Conservation (phyloP, 2,797 vertebrate genomes). For the Crocidura indochinensis region DNA sequence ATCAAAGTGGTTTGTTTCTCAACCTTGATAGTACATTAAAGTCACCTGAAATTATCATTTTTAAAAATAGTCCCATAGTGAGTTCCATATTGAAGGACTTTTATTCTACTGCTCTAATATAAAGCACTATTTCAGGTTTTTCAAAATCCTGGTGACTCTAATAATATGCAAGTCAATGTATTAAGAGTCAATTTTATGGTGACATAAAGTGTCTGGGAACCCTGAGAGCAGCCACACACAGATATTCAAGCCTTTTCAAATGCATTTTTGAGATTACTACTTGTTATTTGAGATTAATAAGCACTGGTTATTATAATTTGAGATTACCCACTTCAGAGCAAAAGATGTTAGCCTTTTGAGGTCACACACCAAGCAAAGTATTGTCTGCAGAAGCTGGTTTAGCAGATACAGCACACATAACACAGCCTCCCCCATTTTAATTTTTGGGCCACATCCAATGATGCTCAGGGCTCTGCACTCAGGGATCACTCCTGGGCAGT, state of each 20-base stretch:
- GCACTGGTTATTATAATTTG: too few relatives aligned
- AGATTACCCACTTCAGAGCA: slow-evolving; percentile 14
- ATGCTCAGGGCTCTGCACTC: too few relatives aligned
- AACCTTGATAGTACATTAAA: neutral
- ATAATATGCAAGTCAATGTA: neutral
- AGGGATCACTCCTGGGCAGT: too few relatives aligned
- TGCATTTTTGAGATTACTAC: neutral
- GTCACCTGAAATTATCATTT: slow-evolving; percentile 8
- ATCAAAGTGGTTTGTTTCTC: slow-evolving; percentile 35
- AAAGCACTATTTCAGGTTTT: neutral
- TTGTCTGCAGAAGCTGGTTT: neutral
- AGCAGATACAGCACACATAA: too few relatives aligned
- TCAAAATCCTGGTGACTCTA: neutral
- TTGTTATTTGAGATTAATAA: neutral
- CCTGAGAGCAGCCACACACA: neutral
- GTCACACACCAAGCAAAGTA: neutral
- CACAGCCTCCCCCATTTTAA: too few relatives aligned
- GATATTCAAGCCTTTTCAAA: neutral
- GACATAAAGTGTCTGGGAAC: neutral
- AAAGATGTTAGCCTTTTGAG: neutral
- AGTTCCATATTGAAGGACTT: neutral
- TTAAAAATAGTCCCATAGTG: neutral
- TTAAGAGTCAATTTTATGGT: slow-evolving; percentile 20
- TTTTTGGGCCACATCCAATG: too few relatives aligned
- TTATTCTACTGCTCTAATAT: neutral